Conservation (phyloP, 2,888 invertebrate genomes). For the Heteromurus nitidus region DNA sequence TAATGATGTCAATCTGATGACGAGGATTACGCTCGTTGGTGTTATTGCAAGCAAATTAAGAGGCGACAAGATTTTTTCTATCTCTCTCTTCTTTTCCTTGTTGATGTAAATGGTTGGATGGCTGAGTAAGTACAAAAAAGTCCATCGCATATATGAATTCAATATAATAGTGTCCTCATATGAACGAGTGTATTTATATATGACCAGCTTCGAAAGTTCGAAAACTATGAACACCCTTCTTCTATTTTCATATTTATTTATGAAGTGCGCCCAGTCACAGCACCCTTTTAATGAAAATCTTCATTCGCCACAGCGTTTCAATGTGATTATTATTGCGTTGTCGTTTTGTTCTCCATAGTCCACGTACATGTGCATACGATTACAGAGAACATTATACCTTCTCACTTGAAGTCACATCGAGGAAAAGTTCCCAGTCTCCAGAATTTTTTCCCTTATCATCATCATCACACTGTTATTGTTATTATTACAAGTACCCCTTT, state of each 20-base stretch:
- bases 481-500: slow-evolving; percentile 55
- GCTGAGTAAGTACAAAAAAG: background rate
- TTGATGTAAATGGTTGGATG: slow-evolving; percentile 40
- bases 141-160: too few species aligned
- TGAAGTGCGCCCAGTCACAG: slow-evolving; percentile 51
- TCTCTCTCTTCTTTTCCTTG: slow-evolving; percentile 21
- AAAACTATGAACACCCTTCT: slow-evolving; percentile 42
- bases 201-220: slow-evolving; percentile 34
- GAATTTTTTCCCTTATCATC: slow-evolving; percentile 29
- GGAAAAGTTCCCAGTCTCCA: too few species aligned
- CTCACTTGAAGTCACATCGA: slow-evolving; percentile 40
- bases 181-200: background rate
- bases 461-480: slow-evolving; percentile 38
- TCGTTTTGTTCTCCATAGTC: too few species aligned
- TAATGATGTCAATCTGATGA: slow-evolving; percentile 72
- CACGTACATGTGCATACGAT: slow-evolving; percentile 2
- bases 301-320: too few species aligned
- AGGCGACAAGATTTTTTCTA: slow-evolving; percentile 51
- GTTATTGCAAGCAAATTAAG: slow-evolving; percentile 54
- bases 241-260: slow-evolving; percentile 33
- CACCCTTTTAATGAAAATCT: slow-evolving; percentile 54
- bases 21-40: slow-evolving; percentile 33
- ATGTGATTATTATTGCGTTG: too few species aligned
- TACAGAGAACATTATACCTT: slow-evolving; percentile 26
- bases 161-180: background rate